phyloP scores from a whole-genome alignment of 2,888 invertebrate genomes.

The Drosophila conformis region DNA sequence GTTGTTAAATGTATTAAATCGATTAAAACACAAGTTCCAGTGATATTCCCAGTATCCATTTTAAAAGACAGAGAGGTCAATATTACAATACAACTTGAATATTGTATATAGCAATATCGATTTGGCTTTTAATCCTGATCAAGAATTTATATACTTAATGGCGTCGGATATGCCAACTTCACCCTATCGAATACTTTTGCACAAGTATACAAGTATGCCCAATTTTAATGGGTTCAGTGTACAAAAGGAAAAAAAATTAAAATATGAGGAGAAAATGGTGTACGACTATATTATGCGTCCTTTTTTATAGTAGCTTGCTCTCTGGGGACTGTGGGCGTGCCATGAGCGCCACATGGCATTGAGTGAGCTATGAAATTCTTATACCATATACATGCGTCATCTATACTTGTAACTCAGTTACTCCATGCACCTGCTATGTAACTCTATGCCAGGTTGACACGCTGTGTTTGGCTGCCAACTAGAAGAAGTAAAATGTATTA shows the following conservation, averaged over 20 bases:
- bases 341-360: neutral
- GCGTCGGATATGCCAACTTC: neutral
- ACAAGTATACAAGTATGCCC: neutral
- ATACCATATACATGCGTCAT: neutral
- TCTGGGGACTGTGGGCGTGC: constrained; percentile 18
- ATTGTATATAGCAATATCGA: neutral
- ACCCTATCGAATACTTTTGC: neutral
- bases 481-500: neutral
- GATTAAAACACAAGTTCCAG: neutral
- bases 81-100: neutral
- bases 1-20: neutral
- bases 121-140: neutral
- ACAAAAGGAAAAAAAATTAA: neutral
- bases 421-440: neutral
- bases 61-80: neutral
- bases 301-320: constrained; percentile 7
- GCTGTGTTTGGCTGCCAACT: neutral
- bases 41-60: neutral
- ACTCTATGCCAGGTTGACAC: neutral
- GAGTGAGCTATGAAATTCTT: neutral
- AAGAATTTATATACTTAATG: neutral
- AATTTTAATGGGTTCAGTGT: neutral
- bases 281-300: constrained; percentile 44
- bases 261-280: constrained; percentile 12
- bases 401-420: neutral